Percentiles rank a stretch among this genome's conserved stretches.
phyloP scores from a whole-genome alignment of 2,113 vertebrate genomes.

The Brachionichthys hirsutus region DNA sequence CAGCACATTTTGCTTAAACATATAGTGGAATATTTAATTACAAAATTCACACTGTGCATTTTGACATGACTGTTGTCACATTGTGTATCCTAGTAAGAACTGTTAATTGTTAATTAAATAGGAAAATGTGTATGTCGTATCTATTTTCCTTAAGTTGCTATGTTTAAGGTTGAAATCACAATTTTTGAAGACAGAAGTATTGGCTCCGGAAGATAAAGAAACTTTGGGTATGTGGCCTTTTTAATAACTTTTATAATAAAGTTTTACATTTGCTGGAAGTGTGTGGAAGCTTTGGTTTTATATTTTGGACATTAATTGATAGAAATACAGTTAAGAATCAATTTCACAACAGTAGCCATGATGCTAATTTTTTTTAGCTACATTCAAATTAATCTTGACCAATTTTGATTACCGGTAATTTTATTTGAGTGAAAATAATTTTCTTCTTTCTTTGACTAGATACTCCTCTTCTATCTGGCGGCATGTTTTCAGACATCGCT shows the following conservation, averaged over 20 bases:
- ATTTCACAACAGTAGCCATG: too few species aligned
- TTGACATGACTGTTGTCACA: background rate
- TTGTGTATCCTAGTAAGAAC: background rate
- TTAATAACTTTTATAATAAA: background rate
- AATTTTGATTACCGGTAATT: too few species aligned
- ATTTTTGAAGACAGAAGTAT: constrained; percentile 97
- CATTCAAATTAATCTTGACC: too few species aligned
- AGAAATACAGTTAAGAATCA: too few species aligned
- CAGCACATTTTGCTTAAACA: too few species aligned
- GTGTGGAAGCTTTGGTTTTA: background rate
- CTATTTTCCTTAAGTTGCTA: constrained; percentile 76
- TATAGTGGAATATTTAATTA: too few species aligned
- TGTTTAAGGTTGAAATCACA: constrained; percentile 91
- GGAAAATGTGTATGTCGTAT: background rate
- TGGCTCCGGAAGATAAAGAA: constrained; percentile 89
- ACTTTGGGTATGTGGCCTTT: constrained; percentile 63
- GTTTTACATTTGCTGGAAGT: background rate
- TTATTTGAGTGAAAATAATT: background rate
- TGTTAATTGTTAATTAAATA: background rate
- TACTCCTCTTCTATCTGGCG: constrained; percentile 20
- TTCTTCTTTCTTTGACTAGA: constrained; percentile 11
- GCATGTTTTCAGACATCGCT: constrained; percentile 19
- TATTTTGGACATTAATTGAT: too few species aligned
- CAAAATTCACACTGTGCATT: too few species aligned
- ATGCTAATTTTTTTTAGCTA: too few species aligned